Evolutionary conservation across 1,140 invertebrate species (phyloP).

Genomic region (Drosophila quadrilineata): DNA sequence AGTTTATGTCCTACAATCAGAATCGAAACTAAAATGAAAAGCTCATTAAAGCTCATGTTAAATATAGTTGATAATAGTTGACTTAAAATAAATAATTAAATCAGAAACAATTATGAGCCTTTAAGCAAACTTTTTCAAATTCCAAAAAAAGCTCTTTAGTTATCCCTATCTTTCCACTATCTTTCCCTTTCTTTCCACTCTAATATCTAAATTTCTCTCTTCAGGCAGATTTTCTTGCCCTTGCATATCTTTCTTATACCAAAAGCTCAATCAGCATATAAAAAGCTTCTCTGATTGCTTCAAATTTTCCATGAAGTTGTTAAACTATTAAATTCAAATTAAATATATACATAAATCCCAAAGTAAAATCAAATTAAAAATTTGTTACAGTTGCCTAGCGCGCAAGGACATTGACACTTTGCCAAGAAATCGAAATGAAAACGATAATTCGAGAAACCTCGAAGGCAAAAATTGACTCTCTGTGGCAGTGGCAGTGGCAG

Average conservation of each 20-base stretch:
- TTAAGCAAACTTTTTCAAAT: not conserved
- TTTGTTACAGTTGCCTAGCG: conserved; percentile 38
- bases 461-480: conserved; percentile 1
- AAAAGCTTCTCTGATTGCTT: not conserved
- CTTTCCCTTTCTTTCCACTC: too few relatives aligned
- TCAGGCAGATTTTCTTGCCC: too few relatives aligned
- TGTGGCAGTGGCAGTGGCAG: conserved; percentile 15
- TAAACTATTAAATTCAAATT: conserved; percentile 12
- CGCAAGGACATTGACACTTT: conserved; percentile 47
- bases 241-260: not conserved
- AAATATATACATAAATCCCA: too few relatives aligned
- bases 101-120: not conserved
- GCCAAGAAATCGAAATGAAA: too few relatives aligned
- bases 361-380: conserved; percentile 35
- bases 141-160: not conserved
- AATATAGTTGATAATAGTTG: too few relatives aligned
- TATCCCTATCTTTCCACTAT: too few relatives aligned
- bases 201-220: too few relatives aligned
- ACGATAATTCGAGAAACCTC: conserved; percentile 25
- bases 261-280: not conserved
- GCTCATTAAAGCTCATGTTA: not conserved
- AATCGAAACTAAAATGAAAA: not conserved
- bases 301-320: not conserved
- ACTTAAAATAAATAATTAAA: too few relatives aligned
- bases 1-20: too few relatives aligned